phyloP scores from a whole-genome alignment of 2,113 vertebrate species.

The Periophthalmus modestus region DNA sequence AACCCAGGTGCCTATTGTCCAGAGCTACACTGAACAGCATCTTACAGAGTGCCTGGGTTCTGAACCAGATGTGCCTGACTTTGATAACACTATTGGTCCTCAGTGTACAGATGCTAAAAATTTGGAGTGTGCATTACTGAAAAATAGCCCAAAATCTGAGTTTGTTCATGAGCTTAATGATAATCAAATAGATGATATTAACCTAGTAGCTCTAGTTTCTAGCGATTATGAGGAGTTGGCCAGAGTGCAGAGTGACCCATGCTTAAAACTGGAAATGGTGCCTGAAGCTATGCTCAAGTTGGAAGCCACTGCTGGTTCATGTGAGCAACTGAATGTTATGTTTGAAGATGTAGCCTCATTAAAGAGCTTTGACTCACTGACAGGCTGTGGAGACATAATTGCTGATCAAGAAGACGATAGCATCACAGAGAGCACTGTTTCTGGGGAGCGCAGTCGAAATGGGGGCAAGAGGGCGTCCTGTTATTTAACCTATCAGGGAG shows the following conservation, averaged over 20 bases:
- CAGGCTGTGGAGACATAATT: conserved; percentile 95
- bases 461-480: conserved; percentile 89
- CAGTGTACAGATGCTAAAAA: conserved; percentile 58
- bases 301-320: conserved; percentile 66
- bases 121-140: conserved; percentile 42
- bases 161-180: conserved; percentile 23
- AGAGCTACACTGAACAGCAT: conserved; percentile 35
- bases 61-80: conserved; percentile 74
- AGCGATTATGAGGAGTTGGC: conserved; percentile 39
- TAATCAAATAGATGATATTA: conserved; percentile 20
- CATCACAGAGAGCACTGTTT: conserved; percentile 85
- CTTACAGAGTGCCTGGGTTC: conserved; percentile 65
- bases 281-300: conserved; percentile 49
- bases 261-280: conserved; percentile 62
- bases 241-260: conserved; percentile 52
- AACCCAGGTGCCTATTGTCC: conserved; percentile 65
- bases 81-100: conserved; percentile 41
- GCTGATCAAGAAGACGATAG: conserved; percentile 94
- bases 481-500: conserved; percentile 94
- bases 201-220: not conserved
- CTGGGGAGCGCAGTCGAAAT: conserved; percentile 85
- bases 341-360: conserved; percentile 91
- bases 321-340: conserved; percentile 86
- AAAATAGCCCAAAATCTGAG: conserved; percentile 41
- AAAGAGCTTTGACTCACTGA: conserved; percentile 97